Percentiles rank a stretch among this genome's conserved stretches.
phyloP scores from a whole-genome alignment of 2,888 invertebrate species.

The Leptopterna dolabrata region DNA sequence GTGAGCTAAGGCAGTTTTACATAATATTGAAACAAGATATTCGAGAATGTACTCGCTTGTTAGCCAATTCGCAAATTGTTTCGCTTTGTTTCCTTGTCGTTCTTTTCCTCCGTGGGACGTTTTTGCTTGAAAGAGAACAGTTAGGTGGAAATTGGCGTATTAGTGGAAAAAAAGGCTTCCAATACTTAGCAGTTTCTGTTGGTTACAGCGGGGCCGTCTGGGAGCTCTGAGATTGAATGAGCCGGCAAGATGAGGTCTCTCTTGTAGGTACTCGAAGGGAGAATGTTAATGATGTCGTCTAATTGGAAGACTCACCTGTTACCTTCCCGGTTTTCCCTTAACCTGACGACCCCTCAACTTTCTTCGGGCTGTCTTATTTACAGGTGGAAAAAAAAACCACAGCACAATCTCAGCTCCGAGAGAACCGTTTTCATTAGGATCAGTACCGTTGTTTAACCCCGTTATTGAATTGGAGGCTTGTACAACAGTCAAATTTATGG shows the following conservation, averaged over 20 bases:
- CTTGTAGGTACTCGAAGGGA: not conserved
- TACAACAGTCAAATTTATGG: not conserved
- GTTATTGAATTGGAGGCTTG: not conserved
- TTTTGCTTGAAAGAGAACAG: not conserved
- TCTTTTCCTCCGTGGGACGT: not conserved
- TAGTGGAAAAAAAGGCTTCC: not conserved
- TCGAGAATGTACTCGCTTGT: not conserved
- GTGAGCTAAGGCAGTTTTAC: not conserved
- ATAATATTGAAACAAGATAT: not conserved
- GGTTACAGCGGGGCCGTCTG: not conserved
- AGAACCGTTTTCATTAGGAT: not conserved
- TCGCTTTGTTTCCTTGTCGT: not conserved
- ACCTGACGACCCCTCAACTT: not conserved
- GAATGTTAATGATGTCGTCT: not conserved
- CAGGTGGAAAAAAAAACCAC: not conserved
- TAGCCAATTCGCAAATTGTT: not conserved
- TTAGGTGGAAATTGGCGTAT: not conserved
- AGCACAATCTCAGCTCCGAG: not conserved
- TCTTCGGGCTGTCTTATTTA: not conserved
- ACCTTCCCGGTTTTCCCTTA: not conserved
- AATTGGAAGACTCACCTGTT: not conserved
- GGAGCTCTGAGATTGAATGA: not conserved
- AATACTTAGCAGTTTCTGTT: not conserved
- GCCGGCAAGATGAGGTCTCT: not conserved
- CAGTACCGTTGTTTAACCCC: not conserved